phyloP scores from a whole-genome alignment of 2,797 vertebrate genomes.

The Sebastolobus altivelis region DNA sequence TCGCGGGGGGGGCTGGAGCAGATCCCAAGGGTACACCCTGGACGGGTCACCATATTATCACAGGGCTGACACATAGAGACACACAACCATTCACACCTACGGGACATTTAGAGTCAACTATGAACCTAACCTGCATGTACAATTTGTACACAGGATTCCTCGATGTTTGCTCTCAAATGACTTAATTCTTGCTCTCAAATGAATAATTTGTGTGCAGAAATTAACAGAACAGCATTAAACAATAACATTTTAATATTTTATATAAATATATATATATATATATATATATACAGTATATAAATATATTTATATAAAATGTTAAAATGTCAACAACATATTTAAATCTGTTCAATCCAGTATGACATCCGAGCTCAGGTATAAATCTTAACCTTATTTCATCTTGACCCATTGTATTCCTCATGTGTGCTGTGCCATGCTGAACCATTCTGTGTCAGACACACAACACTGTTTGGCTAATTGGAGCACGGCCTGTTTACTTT shows the following conservation, averaged over 20 bases:
- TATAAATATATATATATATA: too few species aligned
- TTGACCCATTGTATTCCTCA: not conserved
- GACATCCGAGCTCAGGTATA: not conserved
- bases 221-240: not conserved
- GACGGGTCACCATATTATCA: too few species aligned
- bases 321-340: not conserved
- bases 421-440: constrained; percentile 6
- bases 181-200: too few species aligned
- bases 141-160: not conserved
- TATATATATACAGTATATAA: too few species aligned
- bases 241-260: not conserved
- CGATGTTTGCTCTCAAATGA: not conserved
- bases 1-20: too few species aligned
- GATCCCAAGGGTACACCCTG: too few species aligned
- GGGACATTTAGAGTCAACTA: not conserved
- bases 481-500: constrained; percentile 81
- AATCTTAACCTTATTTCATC: not conserved
- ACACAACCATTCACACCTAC: too few species aligned
- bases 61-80: too few species aligned
- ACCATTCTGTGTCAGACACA: constrained; percentile 16
- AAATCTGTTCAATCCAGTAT: not conserved
- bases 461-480: constrained; percentile 70
- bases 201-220: not conserved
- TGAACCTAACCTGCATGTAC: too few species aligned
- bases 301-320: too few species aligned